Evolutionary conservation across 2,113 vertebrate species (phyloP), one percentile per base, ranked within the genome.

Genomic region (Solea senegalensis): DNA sequence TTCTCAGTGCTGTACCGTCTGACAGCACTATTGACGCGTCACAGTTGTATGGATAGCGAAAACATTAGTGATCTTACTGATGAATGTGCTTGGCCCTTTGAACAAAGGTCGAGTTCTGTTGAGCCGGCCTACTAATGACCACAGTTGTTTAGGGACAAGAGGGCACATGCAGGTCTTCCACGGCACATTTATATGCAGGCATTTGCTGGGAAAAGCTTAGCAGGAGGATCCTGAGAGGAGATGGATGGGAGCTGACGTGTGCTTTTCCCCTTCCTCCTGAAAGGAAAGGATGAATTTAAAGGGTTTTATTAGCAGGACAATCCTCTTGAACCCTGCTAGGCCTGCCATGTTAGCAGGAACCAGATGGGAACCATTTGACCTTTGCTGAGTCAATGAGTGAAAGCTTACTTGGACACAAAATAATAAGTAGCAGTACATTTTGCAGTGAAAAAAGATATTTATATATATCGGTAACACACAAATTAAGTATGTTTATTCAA

Each of bases 261-360:
- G 74, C 68, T 11, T 41, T 80, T 87, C 85, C 57, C 69, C 58
- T 72, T 78, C 76, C 67, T 81, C 77, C 69, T 66, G 59, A 78
- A 76, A 85, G 84, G 86, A 88, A 83, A 41, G 34, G 79, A 72
- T 87, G 76, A 78, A 80, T 86, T 83, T 80, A 80, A 76, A 78
- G 13, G 66, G 55, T 68, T 80, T 84, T 84, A 68, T 76, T 74
- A 44, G 11, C 26, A 78, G 74, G 76, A 67, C 68, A 76, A 54
- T 78, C 64, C 83, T 83, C 63, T 72, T 88, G 55, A 89, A 86
- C 66, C 63, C 75, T 79, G 67, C 52, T 16, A 68, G 49, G 67
- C 64, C 48, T 83, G 51, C 67, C 52, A 59, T 57, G 75, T 74
- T 65, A 84, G 67, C 79, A 86, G 77, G 66, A 86, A 82, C 76